Base-by-base conservation (phyloP, 1,140 invertebrate genomes). In the Listronotus oregonensis region DNA sequence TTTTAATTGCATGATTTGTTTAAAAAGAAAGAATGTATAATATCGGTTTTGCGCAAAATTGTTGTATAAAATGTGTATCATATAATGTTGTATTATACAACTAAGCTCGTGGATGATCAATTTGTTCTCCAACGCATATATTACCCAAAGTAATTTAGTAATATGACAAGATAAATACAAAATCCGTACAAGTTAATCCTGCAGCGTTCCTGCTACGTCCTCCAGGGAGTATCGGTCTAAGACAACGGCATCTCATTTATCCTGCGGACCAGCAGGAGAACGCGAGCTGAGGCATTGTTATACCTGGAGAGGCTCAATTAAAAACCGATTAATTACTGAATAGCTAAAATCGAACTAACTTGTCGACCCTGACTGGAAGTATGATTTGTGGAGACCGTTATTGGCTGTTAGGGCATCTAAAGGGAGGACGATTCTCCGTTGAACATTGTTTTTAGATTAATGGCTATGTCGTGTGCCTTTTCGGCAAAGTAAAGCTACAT, bases 131-230 rank as follows among this genome's bases (percentile, higher is more conserved):
- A 60, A 49, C 46, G 57, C 57, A 60, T 60, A 60, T 60, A 60
- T 60, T 63, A 63, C 51, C 21, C 27, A 70, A 74, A 75, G 61
- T 74, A 74, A 75, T 75, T 75, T 74, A 72, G 72, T 75, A 74
- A 74, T 75, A 75, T 75, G 72, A 75, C 74, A 75, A 74, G 74
- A 72, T 75, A 75, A 75, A 75, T 75, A 74, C 72, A 64, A 64
- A 71, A 75, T 74, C 74, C 74, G 57, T 73, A 67, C 67, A 71
- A 71, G 72, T 72, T 72, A 67, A 75, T 70, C 71, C 73, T 67
- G 68, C 58, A 67, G 67, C 66, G 71, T 67, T 62, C 60, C 57
- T 18, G 37, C 32, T 27, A 21, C 50, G 55, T 64, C 70, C 73
- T 67, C 73, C 52, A 55, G 71, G 69, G 71, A 69, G 68, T 66